Evolutionary conservation across 1,140 invertebrate genomes (phyloP), one percentile per base, ranked within the genome.

Genomic region (Parapsyche elsis): DNA sequence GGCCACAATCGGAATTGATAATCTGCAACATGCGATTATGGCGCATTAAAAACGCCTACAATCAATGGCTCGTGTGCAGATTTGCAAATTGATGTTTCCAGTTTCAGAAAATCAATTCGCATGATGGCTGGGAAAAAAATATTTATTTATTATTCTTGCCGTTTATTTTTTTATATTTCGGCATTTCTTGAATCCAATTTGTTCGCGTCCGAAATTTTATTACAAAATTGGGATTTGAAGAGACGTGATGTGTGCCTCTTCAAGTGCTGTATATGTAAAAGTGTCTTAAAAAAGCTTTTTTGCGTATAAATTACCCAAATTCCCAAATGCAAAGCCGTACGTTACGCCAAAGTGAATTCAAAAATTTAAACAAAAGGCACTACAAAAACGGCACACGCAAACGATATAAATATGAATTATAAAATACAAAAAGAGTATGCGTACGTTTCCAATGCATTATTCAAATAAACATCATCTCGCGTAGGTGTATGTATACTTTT

Each of bases 21-120:
- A 21, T 61, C 16, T 61, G 57, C 57, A 21, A 61, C 57, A 5
- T 61, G 16, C 57, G 57, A 61, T 61, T 61, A 61, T 61, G 57
- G n/a, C n/a, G 57, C 57, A 61, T 61, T 61, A 61, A 9, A 21
- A 38, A n/a, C 57, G 57, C 57, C 57, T 61, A 61, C 57, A 21
- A 61, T 61, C 30, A 61, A 61, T 21, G 1, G 57, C 16, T 4
- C 16, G 21, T 21, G 57, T 61, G 57, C 16, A 19, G 19, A 61
- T 61, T 61, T 61, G 19, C 21, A 21, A 61, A 61, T 61, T 21
- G 57, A 38, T 38, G 30, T 38, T 38, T 38, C 30, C 30, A 38
- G 30, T 38, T 38, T 4, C 30, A 38, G 30, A 38, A 38, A 4
- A 4, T 38, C 30, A 38, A 38, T 38, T 7, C 30, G 30, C 7